Base-by-base conservation (phyloP, 2,797 vertebrate species). In the Chromis chromis region DNA sequence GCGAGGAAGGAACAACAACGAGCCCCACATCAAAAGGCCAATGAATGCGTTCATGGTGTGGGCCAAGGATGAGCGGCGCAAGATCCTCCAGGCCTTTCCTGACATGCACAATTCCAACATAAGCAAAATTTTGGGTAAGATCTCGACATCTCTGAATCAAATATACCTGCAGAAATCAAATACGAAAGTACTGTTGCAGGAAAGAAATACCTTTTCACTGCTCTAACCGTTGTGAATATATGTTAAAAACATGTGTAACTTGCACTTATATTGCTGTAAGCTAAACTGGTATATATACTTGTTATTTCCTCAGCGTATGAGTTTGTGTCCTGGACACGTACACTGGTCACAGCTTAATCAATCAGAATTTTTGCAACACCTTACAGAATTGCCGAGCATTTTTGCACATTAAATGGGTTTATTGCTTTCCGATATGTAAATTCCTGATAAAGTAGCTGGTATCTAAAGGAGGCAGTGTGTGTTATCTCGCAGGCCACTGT, bases 41-140 rank as follows among this genome's bases (percentile, higher is more conserved):
- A 99, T 99, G 98, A 99, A 99, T 55, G 98, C 98, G 36, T 99
- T 99, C 95, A 99, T 99, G 98, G 98, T 99, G 87, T 99, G 98
- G 98, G 98, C 98, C 44, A 99, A 99, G 90, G 98, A 99, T 4
- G 98, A 99, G 89, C 96, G 98, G 31, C 96, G 98, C 87, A 99
- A 99, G 94, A 99, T 99, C 90, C 98, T 99, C 67, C 98, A 99
- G 92, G 98, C 98, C 78, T 99, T 99, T 84, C 98, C 98, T 0
- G 98, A 99, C 94, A 99, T 99, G 98, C 98, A 99, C 93, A 99
- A 99, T 94, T 99, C 98, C 91, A 99, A 99, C 94, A 99, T 99
- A 91, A 99, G 98, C 96, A 99, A 99, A 95, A 99, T 99, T 90
- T 92, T 99, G 81, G 98, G 98, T 99, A 93, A 96, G 96, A 85